Conservation (phyloP, 1,140 invertebrate species). For the Calephelis nemesis region DNA sequence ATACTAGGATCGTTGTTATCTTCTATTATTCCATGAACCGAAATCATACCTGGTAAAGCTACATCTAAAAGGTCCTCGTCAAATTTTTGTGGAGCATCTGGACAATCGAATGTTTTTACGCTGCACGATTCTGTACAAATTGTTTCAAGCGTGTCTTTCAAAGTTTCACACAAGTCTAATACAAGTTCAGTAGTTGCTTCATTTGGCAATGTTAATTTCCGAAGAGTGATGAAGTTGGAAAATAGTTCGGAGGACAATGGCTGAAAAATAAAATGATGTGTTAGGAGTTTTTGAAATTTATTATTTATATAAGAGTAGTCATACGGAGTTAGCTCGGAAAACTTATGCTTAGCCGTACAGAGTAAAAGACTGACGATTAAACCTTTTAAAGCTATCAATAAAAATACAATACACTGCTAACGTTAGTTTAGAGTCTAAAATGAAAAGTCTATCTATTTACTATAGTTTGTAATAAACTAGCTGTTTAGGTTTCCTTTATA, state of each 20-base stretch:
- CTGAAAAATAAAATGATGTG: slow-evolving; percentile 48
- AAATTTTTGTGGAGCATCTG: slow-evolving; percentile 40
- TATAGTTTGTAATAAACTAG: no score
- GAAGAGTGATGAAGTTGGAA: slow-evolving; percentile 50
- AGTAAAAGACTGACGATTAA: no score
- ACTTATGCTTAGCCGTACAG: no score
- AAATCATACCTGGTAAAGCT: slow-evolving; percentile 49
- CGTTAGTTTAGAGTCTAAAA: no score
- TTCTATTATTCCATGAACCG: slow-evolving; percentile 29
- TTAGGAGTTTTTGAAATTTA: neutral
- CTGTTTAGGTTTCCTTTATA: no score
- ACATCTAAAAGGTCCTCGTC: slow-evolving; percentile 49
- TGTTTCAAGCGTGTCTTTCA: slow-evolving; percentile 48
- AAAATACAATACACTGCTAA: no score
- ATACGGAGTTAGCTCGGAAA: no score
- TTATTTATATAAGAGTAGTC: no score
- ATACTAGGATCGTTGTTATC: slow-evolving; percentile 33
- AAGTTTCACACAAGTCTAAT: slow-evolving; percentile 46
- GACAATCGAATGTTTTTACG: slow-evolving; percentile 45
- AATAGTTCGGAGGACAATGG: slow-evolving; percentile 46
- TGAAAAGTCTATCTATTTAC: no score
- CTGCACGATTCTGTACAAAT: slow-evolving; percentile 57
- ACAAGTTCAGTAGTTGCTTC: slow-evolving; percentile 39
- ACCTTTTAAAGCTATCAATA: no score
- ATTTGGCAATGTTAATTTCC: slow-evolving; percentile 50